Evolutionary conservation across 1,140 invertebrate species (phyloP).

Genomic region (Nephila pilipes): DNA sequence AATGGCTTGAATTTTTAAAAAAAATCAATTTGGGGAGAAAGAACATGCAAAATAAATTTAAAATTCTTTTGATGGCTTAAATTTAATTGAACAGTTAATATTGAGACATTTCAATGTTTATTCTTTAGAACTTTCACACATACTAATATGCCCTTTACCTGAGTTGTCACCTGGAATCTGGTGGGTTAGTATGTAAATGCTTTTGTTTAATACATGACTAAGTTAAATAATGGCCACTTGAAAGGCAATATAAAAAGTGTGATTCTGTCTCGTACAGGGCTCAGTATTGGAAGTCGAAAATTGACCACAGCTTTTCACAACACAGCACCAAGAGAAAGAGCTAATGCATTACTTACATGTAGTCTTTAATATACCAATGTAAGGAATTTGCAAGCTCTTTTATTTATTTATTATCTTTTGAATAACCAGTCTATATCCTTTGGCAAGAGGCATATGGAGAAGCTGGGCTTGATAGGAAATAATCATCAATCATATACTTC

Average conservation of each 20-base stretch:
- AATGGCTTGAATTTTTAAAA: too few relatives aligned
- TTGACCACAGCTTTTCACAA: slow-evolving; percentile 66
- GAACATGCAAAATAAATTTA: too few relatives aligned
- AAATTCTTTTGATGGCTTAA: too few relatives aligned
- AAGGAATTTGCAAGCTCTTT: slow-evolving; percentile 76
- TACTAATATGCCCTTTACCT: slow-evolving; percentile 41
- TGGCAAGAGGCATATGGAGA: slow-evolving; percentile 74
- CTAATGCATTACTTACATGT: slow-evolving; percentile 73
- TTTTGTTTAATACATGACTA: slow-evolving; percentile 46
- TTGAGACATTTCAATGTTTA: too few relatives aligned
- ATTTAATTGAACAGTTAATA: too few relatives aligned
- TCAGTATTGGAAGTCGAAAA: slow-evolving; percentile 73
- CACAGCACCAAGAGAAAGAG: slow-evolving; percentile 75
- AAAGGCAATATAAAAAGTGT: slow-evolving; percentile 65
- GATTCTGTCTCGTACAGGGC: slow-evolving; percentile 67
- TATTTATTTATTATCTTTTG: slow-evolving; percentile 58
- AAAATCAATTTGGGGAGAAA: too few relatives aligned
- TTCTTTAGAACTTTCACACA: not conserved
- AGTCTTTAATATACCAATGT: slow-evolving; percentile 56
- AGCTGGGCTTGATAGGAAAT: slow-evolving; percentile 76
- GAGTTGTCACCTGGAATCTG: slow-evolving; percentile 48
- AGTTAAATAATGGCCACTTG: slow-evolving; percentile 54
- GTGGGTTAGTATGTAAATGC: slow-evolving; percentile 58
- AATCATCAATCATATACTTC: slow-evolving; percentile 62
- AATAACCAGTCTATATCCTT: slow-evolving; percentile 70